A percentile compares a stretch with the other conserved stretches of the same genome.
These are phyloP conservation scores for Cebidichthys violaceus DNA, from an alignment of 2,113 vertebrate species.

Conservation along the genomic window DNA sequence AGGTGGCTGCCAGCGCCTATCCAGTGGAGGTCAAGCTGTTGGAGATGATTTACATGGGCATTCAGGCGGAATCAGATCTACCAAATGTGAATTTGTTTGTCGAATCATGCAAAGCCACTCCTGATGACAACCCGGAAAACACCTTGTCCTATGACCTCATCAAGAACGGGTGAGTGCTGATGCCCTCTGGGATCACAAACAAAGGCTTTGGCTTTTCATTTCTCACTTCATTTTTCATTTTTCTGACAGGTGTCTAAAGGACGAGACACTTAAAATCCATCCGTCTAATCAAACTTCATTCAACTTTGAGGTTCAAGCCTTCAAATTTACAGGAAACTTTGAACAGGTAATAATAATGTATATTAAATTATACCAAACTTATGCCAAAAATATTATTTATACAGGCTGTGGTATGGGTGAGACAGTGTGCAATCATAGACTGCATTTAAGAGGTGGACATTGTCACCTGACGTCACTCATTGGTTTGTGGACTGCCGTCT, in stretches of 20 bases:
- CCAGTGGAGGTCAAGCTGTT: constrained; percentile 78
- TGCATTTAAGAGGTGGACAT: too few relatives aligned
- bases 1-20: constrained; percentile 59
- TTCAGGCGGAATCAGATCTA: constrained; percentile 71
- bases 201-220: not conserved
- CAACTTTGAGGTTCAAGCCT: constrained; percentile 79
- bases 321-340: constrained; percentile 80
- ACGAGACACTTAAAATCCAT: constrained; percentile 67
- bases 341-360: constrained; percentile 70
- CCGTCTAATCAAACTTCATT: constrained; percentile 32
- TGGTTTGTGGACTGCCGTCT: too few relatives aligned
- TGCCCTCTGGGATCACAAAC: not conserved
- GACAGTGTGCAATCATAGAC: not conserved
- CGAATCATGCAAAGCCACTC: constrained; percentile 84
- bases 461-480: too few relatives aligned
- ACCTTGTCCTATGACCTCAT: constrained; percentile 75
- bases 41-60: constrained; percentile 77
- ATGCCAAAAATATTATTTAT: not conserved
- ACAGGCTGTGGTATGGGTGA: not conserved
- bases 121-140: constrained; percentile 75
- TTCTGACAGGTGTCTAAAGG: constrained; percentile 70
- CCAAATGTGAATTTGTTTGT: constrained; percentile 77
- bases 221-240: not conserved
- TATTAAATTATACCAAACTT: not conserved
- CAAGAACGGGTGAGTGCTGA: constrained; percentile 73